These are phyloP conservation scores for Bradysia coprophila DNA, from an alignment of 1,140 invertebrate genomes.

Conservation along the genomic window DNA sequence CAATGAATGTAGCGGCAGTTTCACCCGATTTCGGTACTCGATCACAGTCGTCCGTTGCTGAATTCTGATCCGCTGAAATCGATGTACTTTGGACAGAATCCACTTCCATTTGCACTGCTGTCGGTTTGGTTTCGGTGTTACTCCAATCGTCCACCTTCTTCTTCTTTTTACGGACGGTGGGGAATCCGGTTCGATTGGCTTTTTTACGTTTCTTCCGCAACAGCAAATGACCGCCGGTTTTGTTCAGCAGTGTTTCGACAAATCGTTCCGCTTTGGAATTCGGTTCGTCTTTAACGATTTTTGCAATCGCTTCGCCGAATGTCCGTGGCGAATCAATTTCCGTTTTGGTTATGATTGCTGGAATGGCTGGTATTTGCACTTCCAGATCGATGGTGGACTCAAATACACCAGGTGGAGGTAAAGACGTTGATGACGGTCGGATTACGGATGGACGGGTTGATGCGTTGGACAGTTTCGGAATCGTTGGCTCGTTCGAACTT, in stretches of 20 bases:
- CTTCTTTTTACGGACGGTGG: conserved; percentile 67
- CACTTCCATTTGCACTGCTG: conserved; percentile 18
- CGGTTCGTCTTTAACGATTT: conserved; percentile 9
- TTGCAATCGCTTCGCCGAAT: conserved; percentile 11
- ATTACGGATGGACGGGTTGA: neutral
- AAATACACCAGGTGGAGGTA: conserved; percentile 37
- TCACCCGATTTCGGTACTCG: conserved; percentile 42
- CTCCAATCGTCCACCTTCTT: conserved; percentile 31
- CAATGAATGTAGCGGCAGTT: conserved; percentile 36
- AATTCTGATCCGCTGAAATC: conserved; percentile 13
- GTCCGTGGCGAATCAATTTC: conserved; percentile 17
- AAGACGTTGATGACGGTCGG: neutral
- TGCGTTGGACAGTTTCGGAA: neutral
- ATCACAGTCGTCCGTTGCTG: conserved; percentile 30
- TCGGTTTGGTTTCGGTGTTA: conserved; percentile 15
- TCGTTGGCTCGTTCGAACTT: conserved; percentile 14
- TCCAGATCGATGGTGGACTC: conserved; percentile 39
- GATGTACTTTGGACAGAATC: neutral
- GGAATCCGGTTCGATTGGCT: conserved; percentile 73
- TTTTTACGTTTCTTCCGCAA: conserved; percentile 56
- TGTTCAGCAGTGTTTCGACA: conserved; percentile 17
- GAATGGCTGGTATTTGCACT: conserved; percentile 35
- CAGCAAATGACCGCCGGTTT: conserved; percentile 24
- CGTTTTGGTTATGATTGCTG: conserved; percentile 17
- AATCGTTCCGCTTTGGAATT: conserved; percentile 13